Percentiles rank a stretch among this genome's conserved stretches.
phyloP scores from a whole-genome alignment of 1,140 invertebrate genomes.

The Pseudomyrmex flavicornis region DNA sequence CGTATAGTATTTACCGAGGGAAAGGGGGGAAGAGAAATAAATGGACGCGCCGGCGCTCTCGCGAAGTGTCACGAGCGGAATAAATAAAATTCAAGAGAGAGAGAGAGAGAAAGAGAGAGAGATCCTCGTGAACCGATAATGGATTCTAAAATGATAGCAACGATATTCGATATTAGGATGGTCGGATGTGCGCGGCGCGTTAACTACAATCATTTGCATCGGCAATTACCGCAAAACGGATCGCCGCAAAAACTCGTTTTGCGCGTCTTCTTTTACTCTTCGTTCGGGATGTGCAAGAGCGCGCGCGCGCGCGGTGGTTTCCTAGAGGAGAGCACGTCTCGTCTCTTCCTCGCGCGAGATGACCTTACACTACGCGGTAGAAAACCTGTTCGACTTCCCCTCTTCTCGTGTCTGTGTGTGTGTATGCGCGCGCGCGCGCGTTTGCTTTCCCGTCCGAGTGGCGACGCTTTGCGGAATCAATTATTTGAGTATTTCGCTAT shows the following conservation, averaged over 20 bases:
- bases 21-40: not conserved
- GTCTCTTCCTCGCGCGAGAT: slow-evolving; percentile 75
- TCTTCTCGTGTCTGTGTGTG: not conserved
- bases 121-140: slow-evolving; percentile 36
- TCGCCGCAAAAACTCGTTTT: slow-evolving; percentile 72
- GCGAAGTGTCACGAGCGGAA: slow-evolving; percentile 25
- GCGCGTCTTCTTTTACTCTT: slow-evolving; percentile 28
- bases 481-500: slow-evolving; percentile 84
- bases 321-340: slow-evolving; percentile 32
- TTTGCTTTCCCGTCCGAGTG: slow-evolving; percentile 61
- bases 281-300: not conserved
- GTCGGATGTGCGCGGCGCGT: slow-evolving; percentile 6
- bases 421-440: not conserved
- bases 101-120: not conserved
- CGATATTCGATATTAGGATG: slow-evolving; percentile 56
- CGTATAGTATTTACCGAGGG: not conserved
- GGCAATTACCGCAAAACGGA: slow-evolving; percentile 67
- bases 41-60: slow-evolving; percentile 15
- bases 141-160: slow-evolving; percentile 19
- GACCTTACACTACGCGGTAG: slow-evolving; percentile 79
- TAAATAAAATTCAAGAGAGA: slow-evolving; percentile 29
- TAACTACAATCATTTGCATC: slow-evolving; percentile 72
- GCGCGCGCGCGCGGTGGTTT: slow-evolving; percentile 25
- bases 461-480: slow-evolving; percentile 82
- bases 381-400: slow-evolving; percentile 83